Evolutionary conservation across 2,888 invertebrate species (phyloP).

Genomic region (Chymomyza procnemis): DNA sequence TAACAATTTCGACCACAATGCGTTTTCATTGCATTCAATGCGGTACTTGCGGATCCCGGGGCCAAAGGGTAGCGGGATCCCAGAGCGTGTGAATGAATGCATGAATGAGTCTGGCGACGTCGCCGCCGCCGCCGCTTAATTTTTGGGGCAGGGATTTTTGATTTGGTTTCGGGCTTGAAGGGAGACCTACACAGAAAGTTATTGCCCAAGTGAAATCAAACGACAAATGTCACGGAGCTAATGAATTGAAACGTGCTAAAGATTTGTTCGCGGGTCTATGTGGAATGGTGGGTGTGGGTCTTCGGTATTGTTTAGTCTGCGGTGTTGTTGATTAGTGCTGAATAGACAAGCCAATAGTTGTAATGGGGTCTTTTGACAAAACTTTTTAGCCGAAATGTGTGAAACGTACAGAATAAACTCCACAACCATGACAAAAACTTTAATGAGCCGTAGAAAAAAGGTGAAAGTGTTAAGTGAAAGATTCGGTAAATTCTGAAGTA

Average conservation of each 20-base stretch:
- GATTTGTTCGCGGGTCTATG: conserved; percentile 47
- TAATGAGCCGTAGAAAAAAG: neutral
- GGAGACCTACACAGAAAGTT: conserved; percentile 40
- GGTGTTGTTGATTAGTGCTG: conserved; percentile 36
- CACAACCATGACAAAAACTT: neutral
- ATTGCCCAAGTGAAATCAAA: conserved; percentile 66
- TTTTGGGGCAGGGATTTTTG: neutral
- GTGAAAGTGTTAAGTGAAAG: neutral
- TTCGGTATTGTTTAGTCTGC: conserved; percentile 25
- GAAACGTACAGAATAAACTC: neutral
- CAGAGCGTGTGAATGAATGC: conserved; percentile 65
- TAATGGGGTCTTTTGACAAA: neutral
- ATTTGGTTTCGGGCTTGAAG: neutral
- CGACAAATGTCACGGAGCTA: conserved; percentile 71
- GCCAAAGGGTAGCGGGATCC: conserved; percentile 13
- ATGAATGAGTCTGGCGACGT: conserved; percentile 53
- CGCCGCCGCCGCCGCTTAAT: neutral
- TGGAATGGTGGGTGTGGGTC: conserved; percentile 31
- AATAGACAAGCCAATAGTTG: neutral
- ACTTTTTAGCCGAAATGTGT: neutral
- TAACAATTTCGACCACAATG: conserved; percentile 73
- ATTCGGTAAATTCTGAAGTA: neutral
- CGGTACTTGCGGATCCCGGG: neutral
- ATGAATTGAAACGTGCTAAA: conserved; percentile 72
- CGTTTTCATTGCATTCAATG: conserved; percentile 59